phyloP scores from a whole-genome alignment of 1,140 invertebrate genomes.

The Ceratina japonica region DNA sequence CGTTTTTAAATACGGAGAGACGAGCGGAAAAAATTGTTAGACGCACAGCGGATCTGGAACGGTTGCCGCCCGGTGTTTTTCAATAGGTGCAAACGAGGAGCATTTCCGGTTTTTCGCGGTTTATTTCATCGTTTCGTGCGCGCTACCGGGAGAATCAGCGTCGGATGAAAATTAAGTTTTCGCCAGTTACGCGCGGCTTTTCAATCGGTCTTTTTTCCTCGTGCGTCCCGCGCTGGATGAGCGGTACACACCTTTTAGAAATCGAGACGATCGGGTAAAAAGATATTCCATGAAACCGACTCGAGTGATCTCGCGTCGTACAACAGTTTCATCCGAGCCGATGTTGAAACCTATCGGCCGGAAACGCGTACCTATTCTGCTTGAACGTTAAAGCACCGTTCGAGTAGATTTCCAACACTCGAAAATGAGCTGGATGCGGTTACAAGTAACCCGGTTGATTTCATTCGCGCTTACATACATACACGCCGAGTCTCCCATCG shows the following conservation, averaged over 20 bases:
- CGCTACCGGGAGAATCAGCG: neutral
- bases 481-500: neutral
- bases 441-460: slow-evolving; percentile 20
- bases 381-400: slow-evolving; percentile 29
- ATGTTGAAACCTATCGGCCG: neutral
- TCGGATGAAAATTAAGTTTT: slow-evolving; percentile 1
- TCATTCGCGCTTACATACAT: neutral
- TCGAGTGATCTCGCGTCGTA: neutral
- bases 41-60: neutral
- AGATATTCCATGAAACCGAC: neutral
- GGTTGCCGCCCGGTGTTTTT: neutral
- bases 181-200: neutral
- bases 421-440: slow-evolving; percentile 27
- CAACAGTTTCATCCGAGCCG: neutral
- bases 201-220: neutral
- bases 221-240: neutral
- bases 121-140: neutral
- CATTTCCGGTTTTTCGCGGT: neutral
- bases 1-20: neutral
- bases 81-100: neutral
- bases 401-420: slow-evolving; percentile 49
- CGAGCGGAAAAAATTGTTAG: neutral
- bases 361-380: slow-evolving; percentile 18
- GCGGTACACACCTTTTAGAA: neutral
- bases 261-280: neutral